Conservation (phyloP, 2,113 vertebrate genomes). For the Callospermophilus lateralis region DNA sequence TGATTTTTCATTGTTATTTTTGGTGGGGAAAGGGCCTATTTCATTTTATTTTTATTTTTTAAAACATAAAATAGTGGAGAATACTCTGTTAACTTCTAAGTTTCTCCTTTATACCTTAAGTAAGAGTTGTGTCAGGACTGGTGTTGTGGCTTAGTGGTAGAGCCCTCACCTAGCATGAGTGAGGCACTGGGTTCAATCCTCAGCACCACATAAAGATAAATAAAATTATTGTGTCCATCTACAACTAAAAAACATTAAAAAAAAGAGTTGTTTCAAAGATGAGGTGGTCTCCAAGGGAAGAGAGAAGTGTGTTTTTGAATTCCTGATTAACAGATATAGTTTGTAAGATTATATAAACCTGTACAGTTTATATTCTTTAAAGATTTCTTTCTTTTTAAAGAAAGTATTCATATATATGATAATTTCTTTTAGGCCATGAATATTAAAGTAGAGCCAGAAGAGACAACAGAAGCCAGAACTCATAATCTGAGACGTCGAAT, state of each 20-base stretch:
- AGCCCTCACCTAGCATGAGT: too few species aligned
- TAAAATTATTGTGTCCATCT: too few species aligned
- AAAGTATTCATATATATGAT: conserved; percentile 29
- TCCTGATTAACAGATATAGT: background rate
- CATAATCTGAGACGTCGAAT: conserved; percentile 95
- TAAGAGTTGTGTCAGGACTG: background rate
- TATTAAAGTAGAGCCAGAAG: conserved; percentile 92
- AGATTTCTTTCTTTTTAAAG: conserved; percentile 48
- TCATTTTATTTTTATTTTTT: background rate
- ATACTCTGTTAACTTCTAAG: background rate
- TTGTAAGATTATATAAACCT: background rate
- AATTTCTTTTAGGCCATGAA: conserved; percentile 82
- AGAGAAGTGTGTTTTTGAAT: conserved; percentile 5
- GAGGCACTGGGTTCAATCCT: too few species aligned
- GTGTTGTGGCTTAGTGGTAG: too few species aligned
- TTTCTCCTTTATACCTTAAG: background rate
- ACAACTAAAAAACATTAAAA: too few species aligned
- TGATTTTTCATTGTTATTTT: background rate
- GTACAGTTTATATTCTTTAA: background rate
- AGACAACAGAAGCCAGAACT: conserved; percentile 90
- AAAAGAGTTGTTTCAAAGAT: background rate
- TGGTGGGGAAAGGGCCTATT: background rate
- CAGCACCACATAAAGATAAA: too few species aligned
- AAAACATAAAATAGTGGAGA: background rate
- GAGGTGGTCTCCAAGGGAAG: background rate